phyloP scores from a whole-genome alignment of 1,140 invertebrate species.

The Tribolium castaneum region DNA sequence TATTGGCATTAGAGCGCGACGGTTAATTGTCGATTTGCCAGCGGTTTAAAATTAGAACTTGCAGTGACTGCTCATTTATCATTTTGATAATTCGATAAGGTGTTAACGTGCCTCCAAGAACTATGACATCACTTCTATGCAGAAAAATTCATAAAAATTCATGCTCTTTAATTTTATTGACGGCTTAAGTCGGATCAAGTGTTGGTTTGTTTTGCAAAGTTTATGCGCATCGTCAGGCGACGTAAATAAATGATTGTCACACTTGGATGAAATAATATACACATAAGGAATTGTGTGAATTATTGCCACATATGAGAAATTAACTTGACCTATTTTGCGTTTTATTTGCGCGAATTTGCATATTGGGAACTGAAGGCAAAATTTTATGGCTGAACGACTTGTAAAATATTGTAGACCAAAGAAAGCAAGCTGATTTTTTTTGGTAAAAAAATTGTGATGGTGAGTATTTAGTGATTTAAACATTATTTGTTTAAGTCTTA shows the following conservation, averaged over 20 bases:
- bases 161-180: not conserved
- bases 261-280: conserved; percentile 17
- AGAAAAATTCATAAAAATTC: not conserved
- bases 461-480: too few relatives aligned
- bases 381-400: not conserved
- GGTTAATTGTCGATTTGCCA: conserved; percentile 10
- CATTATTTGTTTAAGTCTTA: too few relatives aligned
- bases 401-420: too few relatives aligned
- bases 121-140: not conserved
- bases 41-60: not conserved
- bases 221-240: not conserved
- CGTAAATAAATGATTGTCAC: not conserved
- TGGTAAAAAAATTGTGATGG: too few relatives aligned
- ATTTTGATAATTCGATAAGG: not conserved
- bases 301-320: conserved; percentile 21
- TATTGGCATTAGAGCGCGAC: not conserved
- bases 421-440: too few relatives aligned
- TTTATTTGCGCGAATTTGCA: conserved; percentile 11
- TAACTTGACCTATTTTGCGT: conserved; percentile 32
- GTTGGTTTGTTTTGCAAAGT: not conserved
- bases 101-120: not conserved
- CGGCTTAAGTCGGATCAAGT: not conserved
- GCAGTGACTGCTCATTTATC: not conserved
- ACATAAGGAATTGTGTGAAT: conserved; percentile 11
- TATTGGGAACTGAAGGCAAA: not conserved